phyloP scores from a whole-genome alignment of 2,113 vertebrate genomes.

The Cromileptes altivelis region DNA sequence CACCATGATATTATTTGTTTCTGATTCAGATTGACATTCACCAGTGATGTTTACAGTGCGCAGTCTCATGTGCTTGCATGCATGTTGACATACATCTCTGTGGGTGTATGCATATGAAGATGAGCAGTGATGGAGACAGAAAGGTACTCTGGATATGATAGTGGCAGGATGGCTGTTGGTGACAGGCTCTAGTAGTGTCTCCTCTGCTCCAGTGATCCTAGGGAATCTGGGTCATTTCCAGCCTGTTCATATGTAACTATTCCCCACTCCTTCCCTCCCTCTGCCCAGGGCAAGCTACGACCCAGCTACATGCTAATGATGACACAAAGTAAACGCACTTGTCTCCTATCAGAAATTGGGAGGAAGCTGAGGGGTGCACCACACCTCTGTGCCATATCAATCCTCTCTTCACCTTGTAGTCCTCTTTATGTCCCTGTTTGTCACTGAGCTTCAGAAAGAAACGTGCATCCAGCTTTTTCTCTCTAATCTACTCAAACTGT shows the following conservation, averaged over 20 bases:
- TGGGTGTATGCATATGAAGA: slow-evolving; percentile 8
- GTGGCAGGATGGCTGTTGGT: slow-evolving; percentile 74
- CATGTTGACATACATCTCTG: slow-evolving; percentile 3
- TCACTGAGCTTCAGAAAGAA: slow-evolving; percentile 11
- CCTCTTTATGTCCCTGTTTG: slow-evolving; percentile 17
- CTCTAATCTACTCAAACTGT: slow-evolving; percentile 1
- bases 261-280: slow-evolving; percentile 73
- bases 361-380: slow-evolving; percentile 18
- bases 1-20: slow-evolving; percentile 28
- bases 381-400: slow-evolving; percentile 23
- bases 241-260: slow-evolving; percentile 79
- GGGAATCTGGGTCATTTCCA: slow-evolving; percentile 87
- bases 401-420: slow-evolving; percentile 20
- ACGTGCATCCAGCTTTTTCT: background rate
- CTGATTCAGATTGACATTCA: slow-evolving; percentile 14
- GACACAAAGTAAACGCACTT: slow-evolving; percentile 66
- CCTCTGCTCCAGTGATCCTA: slow-evolving; percentile 81
- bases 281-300: slow-evolving; percentile 73
- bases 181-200: slow-evolving; percentile 78
- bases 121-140: slow-evolving; percentile 6
- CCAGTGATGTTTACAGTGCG: slow-evolving; percentile 15
- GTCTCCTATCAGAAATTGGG: slow-evolving; percentile 37
- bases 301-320: slow-evolving; percentile 79
- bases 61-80: slow-evolving; percentile 14
- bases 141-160: slow-evolving; percentile 63